phyloP scores from a whole-genome alignment of 2,888 invertebrate genomes.

The Drosophila maculinotata region DNA sequence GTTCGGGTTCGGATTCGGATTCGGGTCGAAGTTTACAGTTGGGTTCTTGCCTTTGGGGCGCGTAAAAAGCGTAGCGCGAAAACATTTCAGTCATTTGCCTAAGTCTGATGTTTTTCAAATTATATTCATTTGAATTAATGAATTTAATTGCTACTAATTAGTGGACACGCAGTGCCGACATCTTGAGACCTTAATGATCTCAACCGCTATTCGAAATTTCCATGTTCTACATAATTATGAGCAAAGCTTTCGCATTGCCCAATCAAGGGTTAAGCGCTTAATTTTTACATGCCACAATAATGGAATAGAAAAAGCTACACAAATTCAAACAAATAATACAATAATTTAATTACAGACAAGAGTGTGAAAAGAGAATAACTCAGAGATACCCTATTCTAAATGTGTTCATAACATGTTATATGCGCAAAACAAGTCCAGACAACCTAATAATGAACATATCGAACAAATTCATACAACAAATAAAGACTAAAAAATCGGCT shows the following conservation, averaged over 20 bases:
- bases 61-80: slow-evolving; percentile 39
- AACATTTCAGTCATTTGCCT: slow-evolving; percentile 30
- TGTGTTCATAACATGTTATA: no score
- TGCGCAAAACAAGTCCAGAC: no score
- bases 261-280: slow-evolving; percentile 23
- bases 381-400: slow-evolving; percentile 3
- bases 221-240: slow-evolving; percentile 59
- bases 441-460: no score
- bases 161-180: slow-evolving; percentile 64
- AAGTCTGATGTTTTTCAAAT: slow-evolving; percentile 65
- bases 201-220: slow-evolving; percentile 54
- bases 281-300: slow-evolving; percentile 39
- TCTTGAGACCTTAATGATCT: slow-evolving; percentile 61
- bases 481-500: not conserved
- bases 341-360: slow-evolving; percentile 44
- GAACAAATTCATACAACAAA: no score
- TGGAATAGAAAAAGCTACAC: slow-evolving; percentile 46
- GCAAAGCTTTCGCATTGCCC: slow-evolving; percentile 8
- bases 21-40: slow-evolving; percentile 45
- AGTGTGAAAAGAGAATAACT: not conserved
- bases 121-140: slow-evolving; percentile 80
- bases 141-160: slow-evolving; percentile 77
- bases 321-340: slow-evolving; percentile 24
- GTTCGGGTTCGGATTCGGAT: not conserved
- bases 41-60: slow-evolving; percentile 39